Conservation (phyloP, 2,113 vertebrate species). For the Falco punctatus region DNA sequence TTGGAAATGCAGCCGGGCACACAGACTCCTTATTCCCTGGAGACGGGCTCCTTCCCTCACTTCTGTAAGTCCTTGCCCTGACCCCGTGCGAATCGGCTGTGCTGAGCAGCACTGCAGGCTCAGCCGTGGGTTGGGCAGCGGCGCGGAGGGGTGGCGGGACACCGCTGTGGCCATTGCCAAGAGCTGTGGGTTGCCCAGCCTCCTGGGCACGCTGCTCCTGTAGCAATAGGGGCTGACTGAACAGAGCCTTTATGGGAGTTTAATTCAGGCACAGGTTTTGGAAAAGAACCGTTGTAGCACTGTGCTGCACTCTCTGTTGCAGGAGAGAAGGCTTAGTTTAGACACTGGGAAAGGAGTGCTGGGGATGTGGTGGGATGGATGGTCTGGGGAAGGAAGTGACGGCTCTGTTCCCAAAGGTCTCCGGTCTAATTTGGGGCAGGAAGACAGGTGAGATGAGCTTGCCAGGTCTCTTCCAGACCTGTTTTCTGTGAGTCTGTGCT, state of each 20-base stretch:
- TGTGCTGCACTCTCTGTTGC: not conserved
- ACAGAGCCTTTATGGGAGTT: not conserved
- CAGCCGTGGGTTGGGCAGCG: not conserved
- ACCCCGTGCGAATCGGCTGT: fast-evolving
- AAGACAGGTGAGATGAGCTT: not conserved
- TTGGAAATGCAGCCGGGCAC: constrained; percentile 29
- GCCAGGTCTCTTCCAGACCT: not conserved
- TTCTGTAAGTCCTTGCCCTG: constrained; percentile 57
- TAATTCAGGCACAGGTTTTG: not conserved
- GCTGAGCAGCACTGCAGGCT: not conserved
- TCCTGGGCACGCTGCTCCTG: not conserved
- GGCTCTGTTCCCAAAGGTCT: not conserved
- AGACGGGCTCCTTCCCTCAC: constrained; percentile 26
- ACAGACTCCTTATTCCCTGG: constrained; percentile 18
- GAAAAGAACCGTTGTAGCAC: not conserved
- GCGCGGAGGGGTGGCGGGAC: fast-evolving
- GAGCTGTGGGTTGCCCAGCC: not conserved
- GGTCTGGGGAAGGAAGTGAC: not conserved
- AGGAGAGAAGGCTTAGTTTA: not conserved
- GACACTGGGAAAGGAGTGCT: not conserved
- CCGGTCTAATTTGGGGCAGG: not conserved
- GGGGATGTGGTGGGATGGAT: not conserved
- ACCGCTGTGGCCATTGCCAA: not conserved
- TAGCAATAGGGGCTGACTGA: not conserved
- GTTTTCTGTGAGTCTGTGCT: not conserved